These are phyloP conservation scores for Armadillidium nasatum DNA, from an alignment of 1,140 invertebrate species.

Conservation along the genomic window DNA sequence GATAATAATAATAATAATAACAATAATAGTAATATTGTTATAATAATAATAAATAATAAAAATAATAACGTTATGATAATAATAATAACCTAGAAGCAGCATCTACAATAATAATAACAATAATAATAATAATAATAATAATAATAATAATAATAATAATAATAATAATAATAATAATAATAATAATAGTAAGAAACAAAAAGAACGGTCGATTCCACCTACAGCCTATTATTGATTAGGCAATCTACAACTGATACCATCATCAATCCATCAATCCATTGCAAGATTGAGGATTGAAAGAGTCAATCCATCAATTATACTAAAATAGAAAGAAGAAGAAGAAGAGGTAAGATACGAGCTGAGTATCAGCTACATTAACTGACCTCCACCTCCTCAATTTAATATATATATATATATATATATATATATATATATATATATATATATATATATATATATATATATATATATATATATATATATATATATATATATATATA, in stretches of 20 bases:
- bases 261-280: conserved; percentile 10
- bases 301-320: background rate
- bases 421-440: too few relatives aligned
- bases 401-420: too few relatives aligned
- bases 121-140: conserved; percentile 2
- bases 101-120: background rate
- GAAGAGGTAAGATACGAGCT: background rate
- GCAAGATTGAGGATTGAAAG: background rate
- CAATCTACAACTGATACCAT: conserved; percentile 10
- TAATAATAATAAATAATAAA: too few relatives aligned
- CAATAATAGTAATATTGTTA: too few relatives aligned
- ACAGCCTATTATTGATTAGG: background rate
- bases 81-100: too few relatives aligned
- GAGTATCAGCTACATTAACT: too few relatives aligned
- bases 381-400: too few relatives aligned
- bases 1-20: too few relatives aligned
- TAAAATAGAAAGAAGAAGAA: background rate
- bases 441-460: background rate
- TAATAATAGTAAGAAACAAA: too few relatives aligned
- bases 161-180: background rate
- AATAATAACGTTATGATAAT: too few relatives aligned
- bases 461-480: conserved; percentile 13
- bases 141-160: background rate
- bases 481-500: conserved; percentile 13
- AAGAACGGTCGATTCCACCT: background rate